phyloP scores from a whole-genome alignment of 2,888 invertebrate genomes.

The Polymixis lichenea region DNA sequence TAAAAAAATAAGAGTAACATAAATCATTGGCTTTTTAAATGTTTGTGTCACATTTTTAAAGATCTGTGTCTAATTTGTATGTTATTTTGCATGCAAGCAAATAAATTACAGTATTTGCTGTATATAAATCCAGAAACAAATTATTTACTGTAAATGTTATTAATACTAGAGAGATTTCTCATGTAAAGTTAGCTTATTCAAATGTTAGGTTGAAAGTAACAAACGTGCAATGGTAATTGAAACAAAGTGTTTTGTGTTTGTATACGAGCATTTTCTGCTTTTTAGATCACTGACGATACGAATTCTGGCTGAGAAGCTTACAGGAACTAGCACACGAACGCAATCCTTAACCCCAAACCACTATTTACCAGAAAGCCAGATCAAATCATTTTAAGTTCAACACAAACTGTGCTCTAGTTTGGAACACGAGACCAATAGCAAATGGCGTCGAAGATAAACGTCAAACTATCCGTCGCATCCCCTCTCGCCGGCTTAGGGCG shows the following conservation, averaged over 20 bases:
- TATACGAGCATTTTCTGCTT: neutral
- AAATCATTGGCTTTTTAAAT: neutral
- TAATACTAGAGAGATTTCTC: neutral
- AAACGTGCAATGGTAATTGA: no score
- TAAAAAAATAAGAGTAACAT: neutral
- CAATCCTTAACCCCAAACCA: constrained; percentile 14
- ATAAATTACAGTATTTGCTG: neutral
- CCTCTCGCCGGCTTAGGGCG: constrained; percentile 54
- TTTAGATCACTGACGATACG: no score
- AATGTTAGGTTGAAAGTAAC: neutral
- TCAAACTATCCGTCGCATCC: constrained; percentile 58
- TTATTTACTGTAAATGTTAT: neutral
- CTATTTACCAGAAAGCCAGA: constrained; percentile 31
- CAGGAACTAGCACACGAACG: neutral
- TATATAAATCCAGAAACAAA: neutral
- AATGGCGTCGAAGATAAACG: constrained; percentile 61
- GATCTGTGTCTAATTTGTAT: neutral
- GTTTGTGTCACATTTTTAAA: neutral
- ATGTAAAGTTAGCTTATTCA: neutral
- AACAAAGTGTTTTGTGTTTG: neutral
- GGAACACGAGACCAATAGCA: constrained; percentile 43
- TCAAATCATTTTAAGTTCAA: constrained; percentile 32
- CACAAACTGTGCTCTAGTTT: constrained; percentile 37
- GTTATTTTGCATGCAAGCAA: neutral
- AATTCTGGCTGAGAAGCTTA: neutral